Evolutionary conservation across 2,113 vertebrate genomes (phyloP).

Genomic region (Cryptotis parvus): DNA sequence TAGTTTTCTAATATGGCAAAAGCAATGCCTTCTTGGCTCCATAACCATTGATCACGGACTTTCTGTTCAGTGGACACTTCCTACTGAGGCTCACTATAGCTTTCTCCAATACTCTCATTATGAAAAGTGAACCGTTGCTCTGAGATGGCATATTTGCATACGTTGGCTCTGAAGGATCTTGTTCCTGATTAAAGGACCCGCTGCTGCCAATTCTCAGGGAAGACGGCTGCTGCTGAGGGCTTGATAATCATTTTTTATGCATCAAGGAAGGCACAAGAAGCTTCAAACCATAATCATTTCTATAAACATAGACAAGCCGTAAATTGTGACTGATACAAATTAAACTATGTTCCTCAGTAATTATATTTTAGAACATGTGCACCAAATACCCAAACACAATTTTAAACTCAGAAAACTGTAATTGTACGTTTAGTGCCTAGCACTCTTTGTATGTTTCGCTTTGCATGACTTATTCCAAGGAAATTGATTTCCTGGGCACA

Average conservation of each 20-base stretch:
- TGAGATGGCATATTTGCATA: slow-evolving; percentile 67
- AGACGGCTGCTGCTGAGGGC: slow-evolving; percentile 53
- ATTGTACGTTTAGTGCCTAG: slow-evolving; percentile 72
- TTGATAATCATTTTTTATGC: slow-evolving; percentile 79
- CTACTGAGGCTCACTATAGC: neutral
- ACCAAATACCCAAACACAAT: slow-evolving; percentile 78
- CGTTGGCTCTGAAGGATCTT: slow-evolving; percentile 56
- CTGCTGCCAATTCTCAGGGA: slow-evolving; percentile 71
- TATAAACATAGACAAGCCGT: slow-evolving; percentile 78
- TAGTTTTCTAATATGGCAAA: neutral
- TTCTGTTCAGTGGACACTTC: neutral
- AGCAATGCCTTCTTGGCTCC: fast-evolving
- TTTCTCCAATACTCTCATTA: slow-evolving; percentile 52
- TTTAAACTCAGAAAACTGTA: slow-evolving; percentile 74
- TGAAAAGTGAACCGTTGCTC: slow-evolving; percentile 63
- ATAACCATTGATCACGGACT: neutral
- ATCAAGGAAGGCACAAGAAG: slow-evolving; percentile 75
- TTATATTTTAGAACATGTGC: slow-evolving; percentile 79
- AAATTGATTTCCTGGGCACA: slow-evolving; percentile 60
- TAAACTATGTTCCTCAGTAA: slow-evolving; percentile 79
- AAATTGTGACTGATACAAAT: slow-evolving; percentile 82
- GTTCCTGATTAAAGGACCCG: slow-evolving; percentile 74
- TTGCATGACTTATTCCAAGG: slow-evolving; percentile 54
- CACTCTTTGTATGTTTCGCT: slow-evolving; percentile 51
- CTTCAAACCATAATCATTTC: slow-evolving; percentile 76